A percentile compares a stretch with the other conserved stretches of the same genome.
Evolutionary conservation across 2,888 invertebrate genomes (phyloP).

Genomic region (Dolichomitus sp.): DNA sequence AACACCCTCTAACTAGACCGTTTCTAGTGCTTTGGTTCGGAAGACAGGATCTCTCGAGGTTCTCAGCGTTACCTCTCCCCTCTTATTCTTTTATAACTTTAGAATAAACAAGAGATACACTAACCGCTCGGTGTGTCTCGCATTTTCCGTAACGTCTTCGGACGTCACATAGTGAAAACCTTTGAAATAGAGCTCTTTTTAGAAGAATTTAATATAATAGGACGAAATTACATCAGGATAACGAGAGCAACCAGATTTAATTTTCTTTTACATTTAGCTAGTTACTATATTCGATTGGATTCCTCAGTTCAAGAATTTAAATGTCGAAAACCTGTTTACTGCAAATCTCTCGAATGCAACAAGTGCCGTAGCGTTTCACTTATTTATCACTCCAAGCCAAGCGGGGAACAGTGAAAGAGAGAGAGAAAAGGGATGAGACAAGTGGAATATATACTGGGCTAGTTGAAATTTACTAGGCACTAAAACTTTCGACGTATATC

Average conservation of each 20-base stretch:
- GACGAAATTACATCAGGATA: neutral
- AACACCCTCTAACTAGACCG: no score
- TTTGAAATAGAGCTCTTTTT: no score
- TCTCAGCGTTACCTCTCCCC: no score
- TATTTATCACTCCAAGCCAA: conserved; percentile 54
- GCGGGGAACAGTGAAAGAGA: conserved; percentile 12
- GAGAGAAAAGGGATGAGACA: conserved; percentile 31
- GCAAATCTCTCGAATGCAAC: conserved; percentile 55
- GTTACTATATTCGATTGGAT: conserved; percentile 39
- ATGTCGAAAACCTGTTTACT: conserved; percentile 37
- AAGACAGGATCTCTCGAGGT: no score
- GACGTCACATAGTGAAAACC: no score
- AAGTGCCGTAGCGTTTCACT: conserved; percentile 55
- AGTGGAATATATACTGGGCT: conserved; percentile 70
- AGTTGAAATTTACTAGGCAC: conserved; percentile 83
- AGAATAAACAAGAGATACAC: no score
- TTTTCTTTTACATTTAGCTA: neutral
- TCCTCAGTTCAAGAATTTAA: conserved; percentile 14
- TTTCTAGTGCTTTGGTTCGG: no score
- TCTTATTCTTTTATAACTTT: no score
- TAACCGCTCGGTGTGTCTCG: no score
- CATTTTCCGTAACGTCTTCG: no score
- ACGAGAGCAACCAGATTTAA: neutral
- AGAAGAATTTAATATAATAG: no score
- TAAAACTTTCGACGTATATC: conserved; percentile 83